Evolutionary conservation across 2,888 invertebrate species (phyloP).

Genomic region (Phasia obesa): DNA sequence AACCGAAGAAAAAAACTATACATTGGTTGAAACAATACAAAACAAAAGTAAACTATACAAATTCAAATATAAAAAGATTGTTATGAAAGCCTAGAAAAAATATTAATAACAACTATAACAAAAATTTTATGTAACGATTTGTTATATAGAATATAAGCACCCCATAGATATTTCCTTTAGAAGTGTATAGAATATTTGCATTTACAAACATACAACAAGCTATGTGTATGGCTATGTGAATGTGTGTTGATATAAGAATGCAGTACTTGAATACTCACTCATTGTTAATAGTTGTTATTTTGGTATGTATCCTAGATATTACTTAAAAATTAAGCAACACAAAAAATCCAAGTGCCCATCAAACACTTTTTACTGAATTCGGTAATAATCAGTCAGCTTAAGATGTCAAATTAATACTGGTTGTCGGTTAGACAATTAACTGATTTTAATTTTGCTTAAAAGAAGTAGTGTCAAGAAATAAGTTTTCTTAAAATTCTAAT

Average conservation of each 20-base stretch:
- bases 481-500: too few relatives aligned
- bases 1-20: conserved; percentile 44
- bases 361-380: too few relatives aligned
- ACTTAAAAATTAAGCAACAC: too few relatives aligned
- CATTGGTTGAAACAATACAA: conserved; percentile 22
- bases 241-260: too few relatives aligned
- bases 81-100: conserved; percentile 68
- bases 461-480: too few relatives aligned
- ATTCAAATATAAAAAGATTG: conserved; percentile 46
- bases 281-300: conserved; percentile 44
- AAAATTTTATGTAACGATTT: conserved; percentile 56
- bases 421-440: too few relatives aligned
- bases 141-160: conserved; percentile 50
- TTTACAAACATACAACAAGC: not conserved
- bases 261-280: conserved; percentile 38
- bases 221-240: not conserved
- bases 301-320: conserved; percentile 51
- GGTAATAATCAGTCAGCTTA: too few relatives aligned
- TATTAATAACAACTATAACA: conserved; percentile 43
- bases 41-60: conserved; percentile 41
- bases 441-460: too few relatives aligned
- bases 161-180: too few relatives aligned
- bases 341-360: too few relatives aligned
- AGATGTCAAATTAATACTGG: too few relatives aligned
- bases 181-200: not conserved